Percentiles rank a stretch among this genome's conserved stretches.
Conservation (phyloP, 2,797 vertebrate genomes). For the Halcyon chelicuti region DNA sequence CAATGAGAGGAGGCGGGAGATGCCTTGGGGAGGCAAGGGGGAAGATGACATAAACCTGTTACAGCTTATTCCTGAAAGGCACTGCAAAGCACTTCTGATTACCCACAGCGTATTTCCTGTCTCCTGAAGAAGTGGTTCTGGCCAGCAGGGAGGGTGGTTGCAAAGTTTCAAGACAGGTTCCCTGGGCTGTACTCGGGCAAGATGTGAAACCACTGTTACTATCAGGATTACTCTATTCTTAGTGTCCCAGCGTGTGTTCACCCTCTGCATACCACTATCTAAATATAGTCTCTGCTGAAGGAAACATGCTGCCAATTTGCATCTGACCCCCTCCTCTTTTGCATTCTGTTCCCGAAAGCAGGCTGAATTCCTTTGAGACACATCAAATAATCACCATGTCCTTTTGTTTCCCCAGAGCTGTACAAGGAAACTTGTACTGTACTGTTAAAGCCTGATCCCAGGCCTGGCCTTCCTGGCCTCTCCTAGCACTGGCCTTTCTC, state of each 20-base stretch:
- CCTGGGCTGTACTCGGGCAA: not conserved
- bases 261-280: constrained; percentile 21
- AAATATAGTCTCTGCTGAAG: constrained; percentile 51
- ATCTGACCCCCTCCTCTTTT: constrained; percentile 23
- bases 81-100: not conserved
- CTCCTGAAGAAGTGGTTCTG: not conserved
- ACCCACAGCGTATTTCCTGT: not conserved
- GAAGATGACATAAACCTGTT: not conserved
- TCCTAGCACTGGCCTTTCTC: not conserved
- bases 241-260: constrained; percentile 10
- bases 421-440: not conserved
- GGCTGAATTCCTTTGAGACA: not conserved
- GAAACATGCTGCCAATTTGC: constrained; percentile 53
- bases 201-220: constrained; percentile 26
- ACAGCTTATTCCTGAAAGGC: not conserved
- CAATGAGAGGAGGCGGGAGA: not conserved
- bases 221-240: constrained; percentile 61
- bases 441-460: not conserved
- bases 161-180: not conserved
- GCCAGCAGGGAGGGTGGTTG: not conserved
- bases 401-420: constrained; percentile 27
- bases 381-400: not conserved
- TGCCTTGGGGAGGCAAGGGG: not conserved
- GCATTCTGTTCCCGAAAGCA: constrained; percentile 52
- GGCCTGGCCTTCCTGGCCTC: not conserved